These are phyloP conservation scores for Dallia pectoralis DNA, from an alignment of 2,797 vertebrate genomes.

Conservation along the genomic window DNA sequence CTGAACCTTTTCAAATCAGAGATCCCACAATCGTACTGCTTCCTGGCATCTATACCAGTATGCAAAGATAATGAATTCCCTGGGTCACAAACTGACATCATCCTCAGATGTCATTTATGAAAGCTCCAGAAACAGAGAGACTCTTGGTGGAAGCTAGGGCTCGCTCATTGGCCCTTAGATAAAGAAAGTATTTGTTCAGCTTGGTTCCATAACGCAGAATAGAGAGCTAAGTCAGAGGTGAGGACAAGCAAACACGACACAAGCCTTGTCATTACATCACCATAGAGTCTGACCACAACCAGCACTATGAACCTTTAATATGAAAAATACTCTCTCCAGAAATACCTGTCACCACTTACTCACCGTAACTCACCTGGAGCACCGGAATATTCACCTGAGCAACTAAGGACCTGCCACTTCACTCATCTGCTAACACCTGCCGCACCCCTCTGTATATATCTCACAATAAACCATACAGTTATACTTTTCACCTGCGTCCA, in stretches of 20 bases:
- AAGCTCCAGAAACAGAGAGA: background rate
- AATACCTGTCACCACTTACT: no score
- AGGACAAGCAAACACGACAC: slow-evolving; percentile 48
- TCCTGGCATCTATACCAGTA: background rate
- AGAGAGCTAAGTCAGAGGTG: slow-evolving; percentile 56
- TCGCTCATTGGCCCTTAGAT: slow-evolving; percentile 27
- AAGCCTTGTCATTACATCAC: background rate
- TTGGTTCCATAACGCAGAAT: slow-evolving; percentile 62
- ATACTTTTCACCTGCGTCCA: no score
- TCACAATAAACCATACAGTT: no score
- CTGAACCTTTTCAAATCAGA: background rate
- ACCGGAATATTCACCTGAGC: no score
- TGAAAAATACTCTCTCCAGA: no score
- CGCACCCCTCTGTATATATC: no score
- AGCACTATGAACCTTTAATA: background rate
- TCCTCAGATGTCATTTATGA: background rate
- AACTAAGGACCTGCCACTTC: no score
- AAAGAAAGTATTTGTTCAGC: slow-evolving; percentile 41
- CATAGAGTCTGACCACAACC: background rate
- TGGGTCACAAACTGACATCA: background rate
- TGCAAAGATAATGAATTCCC: background rate
- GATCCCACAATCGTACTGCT: background rate
- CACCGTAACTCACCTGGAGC: no score
- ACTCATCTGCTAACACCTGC: background rate
- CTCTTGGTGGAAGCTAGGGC: background rate